Conservation (phyloP, 1,140 invertebrate genomes). For the Bombus confusus region DNA sequence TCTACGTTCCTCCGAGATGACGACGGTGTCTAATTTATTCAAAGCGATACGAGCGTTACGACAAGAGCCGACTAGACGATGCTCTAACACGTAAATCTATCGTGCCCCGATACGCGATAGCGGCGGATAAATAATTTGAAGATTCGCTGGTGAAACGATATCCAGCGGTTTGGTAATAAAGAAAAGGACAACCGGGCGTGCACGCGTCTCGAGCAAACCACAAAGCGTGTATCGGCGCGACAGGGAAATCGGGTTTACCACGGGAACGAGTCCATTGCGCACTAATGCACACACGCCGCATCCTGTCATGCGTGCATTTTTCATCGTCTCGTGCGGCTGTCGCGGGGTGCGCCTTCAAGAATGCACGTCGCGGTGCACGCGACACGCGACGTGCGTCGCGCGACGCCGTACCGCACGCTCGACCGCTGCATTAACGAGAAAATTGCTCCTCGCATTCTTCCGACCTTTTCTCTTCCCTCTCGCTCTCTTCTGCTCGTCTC, state of each 20-base stretch:
- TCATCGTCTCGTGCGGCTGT: constrained; percentile 66
- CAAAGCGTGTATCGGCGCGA: constrained; percentile 3
- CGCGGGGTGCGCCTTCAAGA: constrained; percentile 40
- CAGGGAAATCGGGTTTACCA: constrained; percentile 44
- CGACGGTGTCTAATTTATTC: constrained; percentile 34
- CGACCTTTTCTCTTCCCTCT: background rate
- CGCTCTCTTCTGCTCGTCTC: background rate
- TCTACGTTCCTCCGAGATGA: constrained; percentile 28
- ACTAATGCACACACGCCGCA: constrained; percentile 23
- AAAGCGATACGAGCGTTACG: background rate
- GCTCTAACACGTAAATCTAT: too few relatives aligned
- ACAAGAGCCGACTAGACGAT: too few relatives aligned
- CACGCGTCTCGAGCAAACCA: constrained; percentile 25
- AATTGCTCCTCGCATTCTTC: constrained; percentile 59
- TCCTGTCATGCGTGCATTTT: constrained; percentile 68
- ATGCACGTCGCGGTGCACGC: constrained; percentile 45
- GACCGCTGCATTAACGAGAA: constrained; percentile 66
- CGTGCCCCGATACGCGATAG: too few relatives aligned
- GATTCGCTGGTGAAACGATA: background rate
- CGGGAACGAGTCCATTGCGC: constrained; percentile 60
- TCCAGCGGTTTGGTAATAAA: background rate
- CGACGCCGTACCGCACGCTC: constrained; percentile 32
- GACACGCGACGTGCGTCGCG: constrained; percentile 34
- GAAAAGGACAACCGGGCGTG: background rate
- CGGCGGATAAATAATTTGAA: background rate